Percentiles rank a stretch among this genome's conserved stretches.
Conservation (phyloP, 2,797 vertebrate species). For the Oryzias sinensis region DNA sequence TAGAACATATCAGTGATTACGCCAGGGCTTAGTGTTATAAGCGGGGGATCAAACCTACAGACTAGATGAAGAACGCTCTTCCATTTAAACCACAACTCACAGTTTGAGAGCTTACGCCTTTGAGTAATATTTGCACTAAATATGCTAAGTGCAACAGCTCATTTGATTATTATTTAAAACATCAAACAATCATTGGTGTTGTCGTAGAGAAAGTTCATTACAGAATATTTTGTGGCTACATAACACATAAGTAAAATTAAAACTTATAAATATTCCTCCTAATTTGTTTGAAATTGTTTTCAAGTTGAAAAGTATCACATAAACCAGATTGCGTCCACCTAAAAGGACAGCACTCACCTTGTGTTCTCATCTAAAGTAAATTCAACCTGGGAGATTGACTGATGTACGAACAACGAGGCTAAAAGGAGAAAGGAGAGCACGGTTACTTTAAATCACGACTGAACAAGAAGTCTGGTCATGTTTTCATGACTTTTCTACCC, state of each 20-base stretch:
- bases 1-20: no score
- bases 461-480: slow-evolving; percentile 62
- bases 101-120: not conserved
- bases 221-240: slow-evolving; percentile 30
- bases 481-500: slow-evolving; percentile 58
- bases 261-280: slow-evolving; percentile 14
- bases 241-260: slow-evolving; percentile 39
- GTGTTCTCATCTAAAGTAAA: slow-evolving; percentile 36
- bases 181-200: slow-evolving; percentile 29
- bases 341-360: slow-evolving; percentile 6
- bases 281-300: slow-evolving; percentile 19
- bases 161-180: not conserved
- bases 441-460: slow-evolving; percentile 49
- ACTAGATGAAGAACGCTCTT: no score
- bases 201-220: slow-evolving; percentile 38
- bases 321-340: slow-evolving; percentile 5
- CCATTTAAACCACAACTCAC: not conserved
- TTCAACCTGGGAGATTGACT: slow-evolving; percentile 29
- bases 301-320: slow-evolving; percentile 21
- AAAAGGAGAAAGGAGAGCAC: slow-evolving; percentile 12
- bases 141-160: not conserved
- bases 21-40: no score
- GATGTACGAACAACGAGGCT: slow-evolving; percentile 23
- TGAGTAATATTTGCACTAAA: slow-evolving; percentile 3
- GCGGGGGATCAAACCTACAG: no score